These are phyloP conservation scores for Sphyrna mokarran DNA, from an alignment of 2,113 vertebrate species.

Conservation along the genomic window DNA sequence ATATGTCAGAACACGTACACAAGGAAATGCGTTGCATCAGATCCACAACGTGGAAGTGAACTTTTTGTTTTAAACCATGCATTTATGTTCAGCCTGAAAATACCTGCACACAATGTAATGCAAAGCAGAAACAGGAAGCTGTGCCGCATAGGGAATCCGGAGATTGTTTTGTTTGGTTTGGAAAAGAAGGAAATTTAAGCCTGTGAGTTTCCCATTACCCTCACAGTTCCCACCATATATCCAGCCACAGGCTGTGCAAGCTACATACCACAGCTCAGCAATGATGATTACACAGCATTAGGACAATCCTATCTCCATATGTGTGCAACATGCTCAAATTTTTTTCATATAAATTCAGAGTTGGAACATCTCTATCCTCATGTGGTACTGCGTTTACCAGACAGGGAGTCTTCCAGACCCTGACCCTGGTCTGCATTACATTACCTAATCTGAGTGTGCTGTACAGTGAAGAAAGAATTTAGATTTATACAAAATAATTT, in stretches of 20 bases:
- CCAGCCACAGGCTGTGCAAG: constrained; percentile 15
- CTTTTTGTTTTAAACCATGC: background rate
- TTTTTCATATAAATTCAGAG: background rate
- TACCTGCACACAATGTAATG: constrained; percentile 24
- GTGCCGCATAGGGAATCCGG: background rate
- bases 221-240: background rate
- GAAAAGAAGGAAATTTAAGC: constrained; percentile 9
- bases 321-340: background rate
- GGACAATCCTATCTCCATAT: background rate
- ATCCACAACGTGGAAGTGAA: constrained; percentile 5
- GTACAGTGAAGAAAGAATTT: background rate
- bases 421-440: background rate
- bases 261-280: background rate
- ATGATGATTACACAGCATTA: background rate
- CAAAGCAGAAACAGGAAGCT: constrained; percentile 23
- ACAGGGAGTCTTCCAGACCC: background rate
- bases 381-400: background rate
- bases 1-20: background rate
- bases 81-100: background rate
- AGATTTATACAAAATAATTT: background rate
- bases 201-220: background rate
- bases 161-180: background rate
- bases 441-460: background rate
- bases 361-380: background rate
- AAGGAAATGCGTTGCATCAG: background rate